These are phyloP conservation scores for Pocillopora damicornis DNA, from an alignment of 64 coral and sea anemone genomes.

Conservation along the genomic window DNA sequence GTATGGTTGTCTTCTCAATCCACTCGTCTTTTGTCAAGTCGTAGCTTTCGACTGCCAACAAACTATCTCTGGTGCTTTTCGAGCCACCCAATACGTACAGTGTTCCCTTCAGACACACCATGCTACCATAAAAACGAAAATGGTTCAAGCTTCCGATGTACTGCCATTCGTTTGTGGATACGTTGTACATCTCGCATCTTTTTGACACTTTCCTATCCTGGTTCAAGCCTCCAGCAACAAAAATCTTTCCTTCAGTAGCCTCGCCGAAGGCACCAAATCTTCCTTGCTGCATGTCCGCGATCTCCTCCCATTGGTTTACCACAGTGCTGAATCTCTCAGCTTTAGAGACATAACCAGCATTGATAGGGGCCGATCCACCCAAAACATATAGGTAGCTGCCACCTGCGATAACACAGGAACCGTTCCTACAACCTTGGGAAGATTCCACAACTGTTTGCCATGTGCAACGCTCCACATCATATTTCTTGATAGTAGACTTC, in stretches of 20 bases:
- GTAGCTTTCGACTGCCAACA: not conserved
- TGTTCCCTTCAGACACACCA: slow-evolving; percentile 15
- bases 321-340: slow-evolving; percentile 1
- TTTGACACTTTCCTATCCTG: not conserved
- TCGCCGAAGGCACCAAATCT: not conserved
- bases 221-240: not conserved
- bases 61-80: not conserved
- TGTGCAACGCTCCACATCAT: not conserved
- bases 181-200: not conserved
- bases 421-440: not conserved
- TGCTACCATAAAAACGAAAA: not conserved
- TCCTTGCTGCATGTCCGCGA: not conserved
- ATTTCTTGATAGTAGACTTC: not conserved
- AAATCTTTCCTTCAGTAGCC: not conserved
- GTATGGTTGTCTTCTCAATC: not conserved
- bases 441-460: not conserved
- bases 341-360: not conserved
- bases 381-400: not conserved
- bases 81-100: slow-evolving; percentile 5
- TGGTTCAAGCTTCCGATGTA: not conserved
- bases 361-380: not conserved
- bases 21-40: not conserved
- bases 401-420: not conserved
- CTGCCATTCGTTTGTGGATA: slow-evolving; percentile 3
- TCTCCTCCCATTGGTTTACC: not conserved